Base-by-base conservation (phyloP, 2,113 vertebrate species). In the Pontoporia blainvillei region DNA sequence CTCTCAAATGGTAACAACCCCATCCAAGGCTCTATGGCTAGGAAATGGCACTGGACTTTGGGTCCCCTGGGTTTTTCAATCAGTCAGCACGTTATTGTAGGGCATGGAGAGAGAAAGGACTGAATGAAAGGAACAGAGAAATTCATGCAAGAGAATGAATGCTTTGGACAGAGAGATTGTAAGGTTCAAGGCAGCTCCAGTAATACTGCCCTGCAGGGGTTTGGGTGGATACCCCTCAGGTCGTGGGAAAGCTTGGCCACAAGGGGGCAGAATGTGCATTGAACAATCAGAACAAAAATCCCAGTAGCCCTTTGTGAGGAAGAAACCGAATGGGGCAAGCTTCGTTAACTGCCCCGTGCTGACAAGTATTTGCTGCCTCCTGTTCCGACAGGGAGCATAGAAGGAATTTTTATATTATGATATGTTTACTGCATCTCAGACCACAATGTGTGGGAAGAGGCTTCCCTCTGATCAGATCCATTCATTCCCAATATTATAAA, bases 181-280 rank as follows among this genome's bases (percentile, higher is more conserved):
- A 69, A 52, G 5, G 13, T 31, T 3, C 41, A 62, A 39, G 21
- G 23, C 31, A 10, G 21, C 34, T 54, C 54, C 21, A 1, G 17
- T 15, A 52, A 41, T 44, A 39, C 25, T 0, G 27, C 39, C 25
- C 72, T 66, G 67, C 18, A 17, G 14, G 31, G 44, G 67, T 41
- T 44, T 29, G 18, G 8, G 4, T 4, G 39, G 75, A 36, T 84
- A 36, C 76, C 78, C 94, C 83, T 39, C 12, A 6, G 89, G 79
- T 31, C 5, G 1, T 87, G 83, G 82, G 91, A 91, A 59, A 72
- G 8, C 61, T 85, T 96, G 67, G 59, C 95, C 97, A 90, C 98
- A 87, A 97, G 98, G 94, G 97, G 96, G 95, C 97, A 97, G 82
- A 93, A 52, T 93, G 59, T 61, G 69, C 94, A 91, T 14, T 96